Evolutionary conservation across 2,888 invertebrate genomes (phyloP), one percentile per base, ranked within the genome.

Genomic region (Calameuta pallipes): DNA sequence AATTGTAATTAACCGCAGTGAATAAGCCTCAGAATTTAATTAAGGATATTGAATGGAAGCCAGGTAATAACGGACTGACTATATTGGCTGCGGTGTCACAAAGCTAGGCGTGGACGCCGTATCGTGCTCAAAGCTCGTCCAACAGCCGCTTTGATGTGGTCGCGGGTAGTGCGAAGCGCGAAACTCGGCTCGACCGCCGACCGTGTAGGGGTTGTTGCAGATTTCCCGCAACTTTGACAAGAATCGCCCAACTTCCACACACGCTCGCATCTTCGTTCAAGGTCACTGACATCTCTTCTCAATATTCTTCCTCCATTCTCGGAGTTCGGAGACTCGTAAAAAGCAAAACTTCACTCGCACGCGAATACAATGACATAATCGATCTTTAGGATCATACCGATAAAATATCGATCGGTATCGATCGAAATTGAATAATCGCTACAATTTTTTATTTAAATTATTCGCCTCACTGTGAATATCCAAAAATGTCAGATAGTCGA

Each of bases 21-120:
- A 90, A 91, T 90, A 90, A 91, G 90, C 90, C 90, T 89, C 89
- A 89, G 90, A 91, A 91, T 91, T 91, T 90, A 91, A 91, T 91
- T 90, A 90, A 90, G 90, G 90, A 91, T 91, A 91, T 91, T 90
- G 91, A 91, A 91, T 90, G 88, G 90, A 87, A 89, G 88, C 88
- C 83, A 85, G 87, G 88, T 89, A 89, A 90, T 89, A 89, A 90
- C 89, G 89, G 87, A 82, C 85, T 81, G 88, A 89, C 90, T 89
- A 89, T 90, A 90, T 91, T 90, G 90, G 90, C 87, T 90, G 89
- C 87, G 89, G 89, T 90, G 90, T 90, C 90, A 89, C 88, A 90
- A 90, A 90, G 90, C 90, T 88, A 89, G 90, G 88, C 87, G 88
- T 84, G 84, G 86, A 85, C 87, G 86, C 83, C 86, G 89, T 89